Evolutionary conservation across 1,140 invertebrate species (phyloP), one percentile per base, ranked within the genome.

Genomic region (Geopemphigus sp.): DNA sequence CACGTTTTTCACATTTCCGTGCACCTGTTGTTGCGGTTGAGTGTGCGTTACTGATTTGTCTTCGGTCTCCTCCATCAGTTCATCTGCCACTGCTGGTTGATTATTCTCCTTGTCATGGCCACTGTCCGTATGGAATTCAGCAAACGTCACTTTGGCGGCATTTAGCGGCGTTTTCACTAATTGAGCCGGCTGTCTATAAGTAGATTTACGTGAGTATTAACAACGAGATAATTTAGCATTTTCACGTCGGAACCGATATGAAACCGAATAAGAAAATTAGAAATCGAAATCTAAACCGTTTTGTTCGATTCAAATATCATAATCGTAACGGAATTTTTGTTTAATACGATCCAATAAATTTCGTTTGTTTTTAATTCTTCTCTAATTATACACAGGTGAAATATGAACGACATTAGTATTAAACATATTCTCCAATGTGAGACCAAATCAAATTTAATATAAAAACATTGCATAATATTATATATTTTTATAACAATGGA

Each of bases 61-160:
- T 47, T 59, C 32, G 5, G 15, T 47, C 83, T 80, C 39, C 26
- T 24, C 10, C 14, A 47, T 22, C 1, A n/a, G 64, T 73, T 81
- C 82, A 5, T 47, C 66, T 29, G 47, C 81, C 32, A 45, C 32
- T 47, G 80, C 82, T 3, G 84, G 84, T 5, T 81, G 59, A 66
- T 80, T 83, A 61, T 84, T 84, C 59, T 84, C 84, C 80, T 84
- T 85, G 81, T 85, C 84, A 26, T 87, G 86, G n/a, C 85, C 83
- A 22, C 85, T 82, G 83, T 86, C 86, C 26, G 81, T 5, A 14
- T 82, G 72, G 5, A 78, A 5, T n/a, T 76, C 72, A 11, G 80
- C 81, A 19, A 53, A 78, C 17, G 54, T 73, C 12, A 74, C 54
- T 24, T 76, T 73, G 15, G 39, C 26, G 1, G 1, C 6, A 3